Conservation (phyloP, 2,113 vertebrate genomes). For the Sitta europaea region DNA sequence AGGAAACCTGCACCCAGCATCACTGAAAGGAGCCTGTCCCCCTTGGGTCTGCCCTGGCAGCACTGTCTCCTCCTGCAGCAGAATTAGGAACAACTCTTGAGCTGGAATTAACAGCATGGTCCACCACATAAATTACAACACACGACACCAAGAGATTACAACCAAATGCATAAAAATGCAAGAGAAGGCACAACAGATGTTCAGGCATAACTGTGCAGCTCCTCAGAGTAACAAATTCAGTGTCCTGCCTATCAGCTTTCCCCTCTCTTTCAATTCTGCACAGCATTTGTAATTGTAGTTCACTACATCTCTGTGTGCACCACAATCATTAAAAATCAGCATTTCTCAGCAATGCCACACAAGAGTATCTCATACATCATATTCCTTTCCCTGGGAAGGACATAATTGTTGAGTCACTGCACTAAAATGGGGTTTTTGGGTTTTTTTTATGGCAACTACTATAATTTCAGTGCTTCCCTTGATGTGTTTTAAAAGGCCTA, state of each 20-base stretch:
- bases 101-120: not conserved
- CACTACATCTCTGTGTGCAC: not conserved
- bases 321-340: not conserved
- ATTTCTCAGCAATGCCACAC: not conserved
- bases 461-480: not conserved
- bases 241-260: not conserved
- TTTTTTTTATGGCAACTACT: not conserved
- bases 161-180: not conserved
- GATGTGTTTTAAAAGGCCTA: not conserved
- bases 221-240: not conserved
- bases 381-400: not conserved
- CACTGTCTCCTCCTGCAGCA: not conserved
- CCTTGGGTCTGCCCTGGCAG: not conserved
- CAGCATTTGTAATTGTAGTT: not conserved
- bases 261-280: not conserved
- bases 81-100: not conserved
- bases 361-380: not conserved
- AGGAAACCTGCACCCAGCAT: not conserved
- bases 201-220: not conserved
- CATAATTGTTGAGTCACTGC: not conserved
- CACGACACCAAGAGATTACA: not conserved
- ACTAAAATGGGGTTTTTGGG: not conserved
- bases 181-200: not conserved
- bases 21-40: rapidly evolving
- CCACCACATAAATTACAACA: not conserved